Percentiles rank a stretch among this genome's conserved stretches.
These are phyloP conservation scores for Clarias magur DNA, from an alignment of 2,113 vertebrate species.

Conservation along the genomic window DNA sequence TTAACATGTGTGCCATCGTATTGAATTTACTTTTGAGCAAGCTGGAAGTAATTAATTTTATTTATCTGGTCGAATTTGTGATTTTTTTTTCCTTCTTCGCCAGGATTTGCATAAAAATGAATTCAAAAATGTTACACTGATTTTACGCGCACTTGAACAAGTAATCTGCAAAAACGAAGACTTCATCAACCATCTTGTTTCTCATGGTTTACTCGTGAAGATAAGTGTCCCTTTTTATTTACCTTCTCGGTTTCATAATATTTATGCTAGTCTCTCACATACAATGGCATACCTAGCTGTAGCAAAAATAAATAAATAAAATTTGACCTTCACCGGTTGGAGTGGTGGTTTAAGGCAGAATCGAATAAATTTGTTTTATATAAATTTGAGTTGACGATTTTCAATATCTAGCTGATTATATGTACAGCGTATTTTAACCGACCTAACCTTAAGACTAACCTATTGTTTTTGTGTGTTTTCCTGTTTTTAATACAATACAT, in stretches of 20 bases:
- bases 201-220: constrained; percentile 78
- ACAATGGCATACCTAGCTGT: background rate
- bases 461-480: constrained; percentile 1
- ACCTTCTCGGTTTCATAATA: background rate
- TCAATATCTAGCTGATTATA: background rate
- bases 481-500: constrained; percentile 63
- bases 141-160: constrained; percentile 76
- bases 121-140: constrained; percentile 67
- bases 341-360: background rate
- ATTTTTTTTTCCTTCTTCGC: background rate
- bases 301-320: background rate
- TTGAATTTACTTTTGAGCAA: background rate
- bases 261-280: background rate
- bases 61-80: background rate
- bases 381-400: background rate
- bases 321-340: background rate
- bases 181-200: constrained; percentile 65
- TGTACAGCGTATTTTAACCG: too few species aligned
- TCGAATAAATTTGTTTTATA: background rate
- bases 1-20: background rate
- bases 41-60: background rate
- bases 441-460: background rate
- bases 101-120: constrained; percentile 80
- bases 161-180: constrained; percentile 65
- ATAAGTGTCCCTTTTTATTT: constrained; percentile 71